These are phyloP conservation scores for Porites cylindrica DNA, from an alignment of 92 coral and sea anemone species.

Conservation along the genomic window DNA sequence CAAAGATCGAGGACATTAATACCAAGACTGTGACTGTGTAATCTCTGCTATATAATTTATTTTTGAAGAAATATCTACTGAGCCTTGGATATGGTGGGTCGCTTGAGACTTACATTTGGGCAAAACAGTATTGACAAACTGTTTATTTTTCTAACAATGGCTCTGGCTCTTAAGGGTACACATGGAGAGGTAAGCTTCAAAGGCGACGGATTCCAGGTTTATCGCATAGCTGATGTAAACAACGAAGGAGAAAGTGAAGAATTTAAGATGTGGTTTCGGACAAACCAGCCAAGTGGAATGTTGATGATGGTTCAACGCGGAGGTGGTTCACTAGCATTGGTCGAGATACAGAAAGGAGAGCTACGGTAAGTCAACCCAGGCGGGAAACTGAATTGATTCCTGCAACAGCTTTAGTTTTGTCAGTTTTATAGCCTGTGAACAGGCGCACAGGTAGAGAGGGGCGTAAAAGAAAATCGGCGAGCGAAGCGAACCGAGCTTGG, in stretches of 20 bases:
- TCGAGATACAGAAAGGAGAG: constrained; percentile 21
- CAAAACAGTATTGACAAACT: background rate
- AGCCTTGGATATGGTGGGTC: background rate
- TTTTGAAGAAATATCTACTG: too few relatives aligned
- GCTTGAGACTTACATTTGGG: background rate
- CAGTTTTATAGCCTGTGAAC: too few relatives aligned
- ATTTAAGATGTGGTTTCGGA: constrained; percentile 45
- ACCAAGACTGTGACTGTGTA: too few relatives aligned
- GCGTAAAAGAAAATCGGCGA: too few relatives aligned
- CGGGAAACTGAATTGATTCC: too few relatives aligned
- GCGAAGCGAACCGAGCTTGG: too few relatives aligned
- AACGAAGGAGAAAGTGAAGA: background rate
- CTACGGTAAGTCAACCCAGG: constrained; percentile 21
- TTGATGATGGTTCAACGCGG: constrained; percentile 25
- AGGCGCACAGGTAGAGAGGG: too few relatives aligned
- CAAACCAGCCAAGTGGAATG: constrained; percentile 31
- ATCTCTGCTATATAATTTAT: too few relatives aligned
- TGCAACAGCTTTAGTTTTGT: too few relatives aligned
- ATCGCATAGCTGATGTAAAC: background rate
- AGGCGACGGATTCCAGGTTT: constrained; percentile 25
- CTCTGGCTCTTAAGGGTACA: background rate
- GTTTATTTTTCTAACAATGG: background rate
- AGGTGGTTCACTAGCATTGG: constrained; percentile 11
- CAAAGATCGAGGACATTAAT: too few relatives aligned
- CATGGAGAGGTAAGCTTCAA: constrained; percentile 4